Percentiles rank a stretch among this genome's conserved stretches.
phyloP scores from a whole-genome alignment of 1,140 invertebrate species.

The Rhizoglyphus robini region DNA sequence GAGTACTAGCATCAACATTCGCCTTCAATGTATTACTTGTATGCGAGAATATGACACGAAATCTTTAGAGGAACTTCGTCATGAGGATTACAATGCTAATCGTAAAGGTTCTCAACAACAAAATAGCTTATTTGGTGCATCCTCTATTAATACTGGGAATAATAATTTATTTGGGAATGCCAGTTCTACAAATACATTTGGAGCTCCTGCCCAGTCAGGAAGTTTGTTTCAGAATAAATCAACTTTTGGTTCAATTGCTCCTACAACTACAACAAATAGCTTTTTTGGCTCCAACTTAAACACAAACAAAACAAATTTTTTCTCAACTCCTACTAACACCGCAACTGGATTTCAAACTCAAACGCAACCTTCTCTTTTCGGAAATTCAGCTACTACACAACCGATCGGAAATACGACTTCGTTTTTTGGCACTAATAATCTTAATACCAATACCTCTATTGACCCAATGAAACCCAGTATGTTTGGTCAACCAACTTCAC shows the following conservation, averaged over 20 bases:
- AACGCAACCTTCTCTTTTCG: slow-evolving; percentile 22
- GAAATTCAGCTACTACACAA: background rate
- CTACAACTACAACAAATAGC: slow-evolving; percentile 26
- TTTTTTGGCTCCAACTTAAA: slow-evolving; percentile 15
- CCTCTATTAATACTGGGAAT: slow-evolving; percentile 9
- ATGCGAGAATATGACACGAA: slow-evolving; percentile 96
- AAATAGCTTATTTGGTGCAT: slow-evolving; percentile 25
- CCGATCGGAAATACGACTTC: background rate
- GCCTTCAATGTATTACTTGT: slow-evolving; percentile 86
- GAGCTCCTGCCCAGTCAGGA: background rate
- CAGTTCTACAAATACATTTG: background rate
- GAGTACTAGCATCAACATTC: slow-evolving; percentile 56
- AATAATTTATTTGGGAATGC: slow-evolving; percentile 5
- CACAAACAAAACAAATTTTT: background rate
- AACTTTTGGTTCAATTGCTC: slow-evolving; percentile 27
- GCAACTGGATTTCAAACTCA: slow-evolving; percentile 26
- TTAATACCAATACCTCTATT: slow-evolving; percentile 1
- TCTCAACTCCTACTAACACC: slow-evolving; percentile 15
- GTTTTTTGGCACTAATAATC: slow-evolving; percentile 24
- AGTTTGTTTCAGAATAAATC: slow-evolving; percentile 22
- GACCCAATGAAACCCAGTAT: background rate
- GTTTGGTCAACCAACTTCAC: background rate
- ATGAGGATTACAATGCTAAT: slow-evolving; percentile 81
- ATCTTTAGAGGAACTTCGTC: slow-evolving; percentile 77
- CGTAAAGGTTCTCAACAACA: slow-evolving; percentile 46